A percentile compares a stretch with the other conserved stretches of the same genome.
Evolutionary conservation across 2,113 vertebrate species (phyloP).

Genomic region (Perca schrenkii): DNA sequence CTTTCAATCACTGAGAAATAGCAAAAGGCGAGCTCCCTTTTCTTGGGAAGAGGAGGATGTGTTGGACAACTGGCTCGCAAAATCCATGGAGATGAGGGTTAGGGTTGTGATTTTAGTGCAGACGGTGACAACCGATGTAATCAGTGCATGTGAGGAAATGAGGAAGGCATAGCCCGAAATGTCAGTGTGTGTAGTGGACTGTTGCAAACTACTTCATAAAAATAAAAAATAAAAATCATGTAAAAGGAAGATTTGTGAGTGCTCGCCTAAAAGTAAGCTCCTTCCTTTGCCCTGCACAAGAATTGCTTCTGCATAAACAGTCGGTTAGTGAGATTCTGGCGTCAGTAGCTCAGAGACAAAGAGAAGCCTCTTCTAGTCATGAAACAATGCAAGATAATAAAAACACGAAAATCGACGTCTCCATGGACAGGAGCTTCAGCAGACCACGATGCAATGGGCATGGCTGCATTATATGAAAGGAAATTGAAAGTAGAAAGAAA

Average conservation of each 20-base stretch:
- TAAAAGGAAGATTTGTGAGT: background rate
- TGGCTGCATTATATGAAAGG: background rate
- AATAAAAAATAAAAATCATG: background rate
- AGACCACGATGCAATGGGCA: background rate
- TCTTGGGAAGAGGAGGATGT: background rate
- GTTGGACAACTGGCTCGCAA: background rate
- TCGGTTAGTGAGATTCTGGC: background rate
- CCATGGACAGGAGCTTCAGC: background rate
- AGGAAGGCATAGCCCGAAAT: background rate
- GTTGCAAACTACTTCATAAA: background rate
- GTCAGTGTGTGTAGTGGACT: background rate
- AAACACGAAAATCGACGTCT: background rate
- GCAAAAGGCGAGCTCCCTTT: conserved; percentile 44
- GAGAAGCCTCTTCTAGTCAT: background rate
- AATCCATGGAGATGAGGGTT: background rate
- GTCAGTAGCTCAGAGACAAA: background rate
- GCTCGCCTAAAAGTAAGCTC: background rate
- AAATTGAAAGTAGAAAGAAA: background rate
- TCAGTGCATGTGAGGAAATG: background rate
- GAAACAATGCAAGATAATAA: background rate
- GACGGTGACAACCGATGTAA: background rate
- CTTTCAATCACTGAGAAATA: conserved; percentile 8
- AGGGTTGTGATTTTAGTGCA: background rate
- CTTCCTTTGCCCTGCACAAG: too few species aligned
- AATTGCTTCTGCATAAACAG: background rate